These are phyloP conservation scores for Protonibea diacanthus DNA, from an alignment of 2,797 vertebrate species.

Conservation along the genomic window DNA sequence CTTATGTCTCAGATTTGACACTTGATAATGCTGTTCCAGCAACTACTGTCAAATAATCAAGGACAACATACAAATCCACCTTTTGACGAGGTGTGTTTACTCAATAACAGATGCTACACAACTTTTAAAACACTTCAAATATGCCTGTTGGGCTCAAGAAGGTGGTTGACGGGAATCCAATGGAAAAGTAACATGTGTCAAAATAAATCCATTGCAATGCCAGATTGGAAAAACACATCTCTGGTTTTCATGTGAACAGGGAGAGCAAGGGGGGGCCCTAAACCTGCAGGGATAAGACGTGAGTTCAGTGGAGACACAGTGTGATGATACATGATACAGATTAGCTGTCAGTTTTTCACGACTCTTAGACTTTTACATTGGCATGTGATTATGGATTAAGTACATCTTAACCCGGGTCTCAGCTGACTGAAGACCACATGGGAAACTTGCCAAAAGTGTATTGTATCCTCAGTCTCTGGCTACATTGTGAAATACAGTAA, in stretches of 20 bases:
- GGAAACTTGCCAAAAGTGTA: background rate
- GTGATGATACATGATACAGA: conserved; percentile 32
- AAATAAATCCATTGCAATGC: conserved; percentile 60
- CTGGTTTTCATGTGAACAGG: conserved; percentile 46
- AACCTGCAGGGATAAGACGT: conserved; percentile 45
- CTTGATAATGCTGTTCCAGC: conserved; percentile 43
- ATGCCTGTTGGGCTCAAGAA: conserved; percentile 38
- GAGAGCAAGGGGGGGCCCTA: background rate
- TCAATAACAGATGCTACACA: conserved; percentile 66
- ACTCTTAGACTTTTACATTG: background rate
- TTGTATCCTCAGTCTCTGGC: conserved; percentile 6
- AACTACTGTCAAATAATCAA: conserved; percentile 57
- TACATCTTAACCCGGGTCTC: background rate
- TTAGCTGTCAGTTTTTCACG: background rate
- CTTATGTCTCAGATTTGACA: conserved; percentile 48
- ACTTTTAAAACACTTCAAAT: conserved; percentile 44
- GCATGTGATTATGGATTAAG: background rate
- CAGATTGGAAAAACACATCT: conserved; percentile 72
- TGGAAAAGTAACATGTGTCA: conserved; percentile 66
- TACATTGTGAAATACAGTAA: conserved; percentile 20
- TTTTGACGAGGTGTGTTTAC: conserved; percentile 29
- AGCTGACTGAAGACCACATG: conserved; percentile 4
- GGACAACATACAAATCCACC: conserved; percentile 50
- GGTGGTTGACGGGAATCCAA: conserved; percentile 61
- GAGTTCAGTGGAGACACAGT: conserved; percentile 46